These are phyloP conservation scores for Caenorhabditis afra DNA, from an alignment of 2,888 invertebrate species.

Conservation along the genomic window DNA sequence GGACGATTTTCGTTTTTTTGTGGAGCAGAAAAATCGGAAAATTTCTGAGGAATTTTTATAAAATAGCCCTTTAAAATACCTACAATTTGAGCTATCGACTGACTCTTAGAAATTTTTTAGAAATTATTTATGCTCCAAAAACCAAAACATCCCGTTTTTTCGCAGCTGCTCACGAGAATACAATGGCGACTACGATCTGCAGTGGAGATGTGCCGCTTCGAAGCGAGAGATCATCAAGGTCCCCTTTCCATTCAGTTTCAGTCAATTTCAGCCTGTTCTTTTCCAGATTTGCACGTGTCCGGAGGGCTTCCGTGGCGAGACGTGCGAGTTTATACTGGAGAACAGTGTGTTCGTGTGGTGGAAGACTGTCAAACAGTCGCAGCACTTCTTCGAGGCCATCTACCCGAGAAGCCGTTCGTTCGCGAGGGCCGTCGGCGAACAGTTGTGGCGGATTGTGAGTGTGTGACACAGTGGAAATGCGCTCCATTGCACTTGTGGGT, in stretches of 20 bases:
- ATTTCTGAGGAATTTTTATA: too few species aligned
- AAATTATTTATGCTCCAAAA: too few species aligned
- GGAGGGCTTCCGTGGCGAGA: conserved; percentile 49
- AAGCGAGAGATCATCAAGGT: conserved; percentile 16
- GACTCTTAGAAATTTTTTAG: too few species aligned
- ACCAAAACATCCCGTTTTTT: too few species aligned
- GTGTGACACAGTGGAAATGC: background rate
- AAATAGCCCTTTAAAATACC: too few species aligned
- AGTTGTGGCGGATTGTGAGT: background rate
- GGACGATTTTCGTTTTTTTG: too few species aligned
- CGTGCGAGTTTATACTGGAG: conserved; percentile 52
- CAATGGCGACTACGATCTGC: conserved; percentile 26
- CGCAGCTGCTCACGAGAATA: conserved; percentile 30
- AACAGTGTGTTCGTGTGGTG: conserved; percentile 15
- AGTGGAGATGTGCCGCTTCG: conserved; percentile 30
- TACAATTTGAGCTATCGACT: too few species aligned
- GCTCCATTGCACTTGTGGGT: too few species aligned
- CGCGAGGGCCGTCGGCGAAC: background rate
- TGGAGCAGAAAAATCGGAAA: too few species aligned
- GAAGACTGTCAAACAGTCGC: conserved; percentile 27
- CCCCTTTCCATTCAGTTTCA: too few species aligned
- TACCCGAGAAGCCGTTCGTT: conserved; percentile 25
- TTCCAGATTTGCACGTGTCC: conserved; percentile 49
- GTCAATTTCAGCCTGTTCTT: too few species aligned
- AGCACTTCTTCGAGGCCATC: conserved; percentile 33